These are phyloP conservation scores for Epirrhoe alternata DNA, from an alignment of 2,888 invertebrate species.

Conservation along the genomic window DNA sequence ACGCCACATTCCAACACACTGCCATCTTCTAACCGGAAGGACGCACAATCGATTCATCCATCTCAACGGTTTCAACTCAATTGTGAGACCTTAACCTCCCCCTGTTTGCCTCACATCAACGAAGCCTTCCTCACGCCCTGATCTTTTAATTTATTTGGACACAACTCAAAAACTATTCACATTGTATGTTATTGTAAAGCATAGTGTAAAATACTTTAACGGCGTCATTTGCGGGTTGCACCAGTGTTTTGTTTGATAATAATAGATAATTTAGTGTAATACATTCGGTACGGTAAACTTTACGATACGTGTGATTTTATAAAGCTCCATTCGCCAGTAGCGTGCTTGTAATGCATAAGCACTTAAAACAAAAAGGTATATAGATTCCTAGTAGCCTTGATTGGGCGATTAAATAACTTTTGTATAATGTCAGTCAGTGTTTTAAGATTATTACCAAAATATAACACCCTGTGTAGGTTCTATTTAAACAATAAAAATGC, in stretches of 20 bases:
- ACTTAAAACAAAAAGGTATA: conserved; percentile 28
- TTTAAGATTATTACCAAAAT: conserved; percentile 12
- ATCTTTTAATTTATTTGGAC: conserved; percentile 65
- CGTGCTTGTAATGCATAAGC: conserved; percentile 46
- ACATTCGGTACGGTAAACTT: conserved; percentile 51
- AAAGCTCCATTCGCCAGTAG: conserved; percentile 62
- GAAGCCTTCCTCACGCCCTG: conserved; percentile 81
- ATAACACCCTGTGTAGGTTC: conserved; percentile 30
- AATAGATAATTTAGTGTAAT: conserved; percentile 50
- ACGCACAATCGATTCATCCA: conserved; percentile 62
- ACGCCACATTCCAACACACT: conserved; percentile 72
- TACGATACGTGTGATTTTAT: conserved; percentile 52
- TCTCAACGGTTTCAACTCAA: conserved; percentile 46
- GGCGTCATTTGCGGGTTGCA: conserved; percentile 59
- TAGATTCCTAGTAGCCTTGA: conserved; percentile 26
- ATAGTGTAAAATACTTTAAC: conserved; percentile 41
- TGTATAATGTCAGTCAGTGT: conserved; percentile 15
- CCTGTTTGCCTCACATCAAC: conserved; percentile 79
- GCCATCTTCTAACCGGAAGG: conserved; percentile 52
- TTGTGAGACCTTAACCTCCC: conserved; percentile 78
- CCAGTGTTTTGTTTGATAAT: conserved; percentile 63
- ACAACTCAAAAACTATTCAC: conserved; percentile 85
- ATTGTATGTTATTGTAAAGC: conserved; percentile 61
- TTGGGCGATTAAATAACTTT: conserved; percentile 13
- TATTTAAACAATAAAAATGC: conserved; percentile 18